A percentile compares a stretch with the other conserved stretches of the same genome.
Conservation (phyloP, 2,888 invertebrate species). For the Ceraclea dissimilis region DNA sequence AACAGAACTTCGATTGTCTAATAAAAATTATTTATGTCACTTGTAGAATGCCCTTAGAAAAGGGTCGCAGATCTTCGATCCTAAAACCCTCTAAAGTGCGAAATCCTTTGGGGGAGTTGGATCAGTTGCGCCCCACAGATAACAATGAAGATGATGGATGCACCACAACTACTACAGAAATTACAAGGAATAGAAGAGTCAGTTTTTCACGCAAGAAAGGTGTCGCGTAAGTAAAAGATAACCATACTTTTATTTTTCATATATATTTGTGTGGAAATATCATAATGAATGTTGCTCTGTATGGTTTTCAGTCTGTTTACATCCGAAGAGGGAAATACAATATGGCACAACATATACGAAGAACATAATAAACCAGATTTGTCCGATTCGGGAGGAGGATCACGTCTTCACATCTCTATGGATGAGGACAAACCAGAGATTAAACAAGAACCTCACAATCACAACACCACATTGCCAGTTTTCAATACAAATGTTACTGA, state of each 20-base stretch:
- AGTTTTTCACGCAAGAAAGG: slow-evolving; percentile 23
- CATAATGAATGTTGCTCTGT: too few relatives aligned
- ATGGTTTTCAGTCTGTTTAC: slow-evolving; percentile 21
- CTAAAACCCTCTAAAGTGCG: slow-evolving; percentile 22
- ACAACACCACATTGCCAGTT: slow-evolving; percentile 11
- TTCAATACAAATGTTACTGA: background rate
- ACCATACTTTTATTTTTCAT: background rate
- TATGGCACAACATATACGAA: slow-evolving; percentile 24
- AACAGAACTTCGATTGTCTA: too few relatives aligned
- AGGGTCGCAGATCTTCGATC: slow-evolving; percentile 18
- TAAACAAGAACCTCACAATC: background rate
- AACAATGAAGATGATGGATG: slow-evolving; percentile 14
- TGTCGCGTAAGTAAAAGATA: slow-evolving; percentile 19
- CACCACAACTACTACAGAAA: slow-evolving; percentile 9
- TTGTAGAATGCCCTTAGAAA: slow-evolving; percentile 4
- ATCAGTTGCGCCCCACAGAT: slow-evolving; percentile 4
- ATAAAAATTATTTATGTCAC: too few relatives aligned
- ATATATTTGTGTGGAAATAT: too few relatives aligned
- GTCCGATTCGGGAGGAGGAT: slow-evolving; percentile 11
- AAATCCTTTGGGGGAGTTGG: slow-evolving; percentile 19
- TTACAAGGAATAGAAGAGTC: slow-evolving; percentile 18
- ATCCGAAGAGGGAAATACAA: slow-evolving; percentile 23
- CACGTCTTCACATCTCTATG: slow-evolving; percentile 6
- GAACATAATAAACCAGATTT: slow-evolving; percentile 21
- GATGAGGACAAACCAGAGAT: background rate